Base-by-base conservation (phyloP, 2,888 invertebrate species). In the Cecidostiba fungosa region DNA sequence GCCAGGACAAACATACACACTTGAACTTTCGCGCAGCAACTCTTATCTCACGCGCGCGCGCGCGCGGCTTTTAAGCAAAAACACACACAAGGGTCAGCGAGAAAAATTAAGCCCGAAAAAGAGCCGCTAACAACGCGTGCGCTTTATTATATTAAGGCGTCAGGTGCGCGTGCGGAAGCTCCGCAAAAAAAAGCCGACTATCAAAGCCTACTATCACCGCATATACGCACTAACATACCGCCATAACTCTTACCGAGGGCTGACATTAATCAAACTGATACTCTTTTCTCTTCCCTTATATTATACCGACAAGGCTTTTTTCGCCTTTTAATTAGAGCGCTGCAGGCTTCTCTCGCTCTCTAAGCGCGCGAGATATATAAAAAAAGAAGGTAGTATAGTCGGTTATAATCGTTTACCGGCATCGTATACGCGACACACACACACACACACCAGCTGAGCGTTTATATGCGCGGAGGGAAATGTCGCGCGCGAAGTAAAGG, bases 191-290 rank as follows among this genome's bases (percentile, higher is more conserved):
- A 77, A 50, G n/a, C 26, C 39, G 72, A 12, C 54, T 77, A 82
- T 77, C 82, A n/a, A 26, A n/a, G 36, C 36, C 29, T 32, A 29
- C 54, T 70, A 77, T 82, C 73, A 79, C 26, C 50, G 39, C 83
- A 83, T 85, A 86, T 87, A 29, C 66, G 66, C 66, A 5, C 29
- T 29, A 26, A 66, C 66, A 73, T 66, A 81, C 85, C 59, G 29
- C 85, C 77, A 87, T 87, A 87, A 88, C 86, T 88, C 88, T 70
- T 87, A 86, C 50, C 50, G 84, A 87, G 87, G 85, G 87, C 82
- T 86, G 88, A 86, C 89, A 88, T 89, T 88, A 89, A 91, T 89
- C 90, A 89, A 90, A 89, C 89, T 88, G 89, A 89, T 89, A 88
- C 89, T 87, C 85, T 85, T 82, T 87, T 76, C n/a, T 70, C 87